Base-by-base conservation (phyloP, 2,113 vertebrate species). In the Damaliscus lunatus region DNA sequence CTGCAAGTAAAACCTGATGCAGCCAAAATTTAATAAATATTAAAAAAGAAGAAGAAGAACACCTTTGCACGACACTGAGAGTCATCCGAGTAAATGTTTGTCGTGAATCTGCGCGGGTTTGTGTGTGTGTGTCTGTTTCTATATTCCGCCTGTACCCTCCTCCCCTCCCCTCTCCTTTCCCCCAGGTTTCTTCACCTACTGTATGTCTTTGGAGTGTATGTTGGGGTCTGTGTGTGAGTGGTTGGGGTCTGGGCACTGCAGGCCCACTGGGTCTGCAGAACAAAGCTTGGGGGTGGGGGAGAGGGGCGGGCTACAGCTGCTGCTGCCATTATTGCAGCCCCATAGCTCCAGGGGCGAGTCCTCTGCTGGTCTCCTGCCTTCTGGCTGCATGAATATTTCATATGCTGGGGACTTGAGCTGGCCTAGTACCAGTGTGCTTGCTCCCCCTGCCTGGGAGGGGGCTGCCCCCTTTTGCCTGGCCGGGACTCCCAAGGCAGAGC, bases 361-460 rank as follows among this genome's bases (percentile, higher is more conserved):
- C 60, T 97, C n/a, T 40, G 91, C 81, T 55, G 36, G 43, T 89
- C 88, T 97, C 86, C 91, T 95, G 57, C 97, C 96, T 98, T 97
- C 96, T 94, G 88, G 94, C 86, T 87, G 36, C 62, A 94, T 98
- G 90, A 98, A 97, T 98, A 97, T 98, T 98, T 98, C 94, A 98
- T 98, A 48, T 52, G 55, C 82, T 91, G 96, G 90, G 96, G 74
- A 85, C 82, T 82, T 50, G 74, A 50, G 88, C 90, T 74, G 84
- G 87, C 31, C 7, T 80, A 67, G 77, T 17, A 93, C 67, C 60
- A 71, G 60, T 82, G 43, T 2, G 80, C 25, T 88, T 87, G 21
- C 46, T 60, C 25, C 33, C 29, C 7, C 50, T 96, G 95, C 50
- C 84, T 16, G 21, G 80, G 80, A 95, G 33, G 55, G 50, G n/a